A percentile compares a stretch with the other conserved stretches of the same genome.
phyloP scores from a whole-genome alignment of 2,797 vertebrate species.

The Manis javanica region DNA sequence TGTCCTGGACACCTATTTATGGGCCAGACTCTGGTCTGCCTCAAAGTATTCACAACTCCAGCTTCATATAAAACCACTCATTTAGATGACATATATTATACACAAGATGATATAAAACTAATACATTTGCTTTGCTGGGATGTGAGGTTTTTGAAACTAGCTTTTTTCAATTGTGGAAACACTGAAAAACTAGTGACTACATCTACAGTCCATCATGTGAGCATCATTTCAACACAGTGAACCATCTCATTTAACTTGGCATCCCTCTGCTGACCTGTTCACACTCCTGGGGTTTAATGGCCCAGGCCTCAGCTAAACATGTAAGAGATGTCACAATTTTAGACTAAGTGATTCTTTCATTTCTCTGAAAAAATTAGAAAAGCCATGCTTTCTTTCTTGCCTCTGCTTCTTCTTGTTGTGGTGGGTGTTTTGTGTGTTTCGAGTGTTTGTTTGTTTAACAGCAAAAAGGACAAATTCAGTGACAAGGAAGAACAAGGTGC shows the following conservation, averaged over 20 bases:
- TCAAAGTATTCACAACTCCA: constrained; percentile 49
- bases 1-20: neutral
- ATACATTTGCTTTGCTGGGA: constrained; percentile 35
- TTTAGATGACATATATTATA: neutral
- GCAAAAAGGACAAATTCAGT: neutral
- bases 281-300: neutral
- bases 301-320: neutral
- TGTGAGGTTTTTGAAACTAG: constrained; percentile 21
- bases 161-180: constrained; percentile 54
- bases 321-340: constrained; percentile 53
- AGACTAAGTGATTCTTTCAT: neutral
- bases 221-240: constrained; percentile 48
- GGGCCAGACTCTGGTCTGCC: neutral
- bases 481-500: neutral
- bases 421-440: neutral
- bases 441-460: constrained; percentile 47
- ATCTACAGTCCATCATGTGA: constrained; percentile 30
- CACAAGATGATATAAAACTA: constrained; percentile 26
- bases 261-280: constrained; percentile 14
- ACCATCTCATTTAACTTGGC: constrained; percentile 51
- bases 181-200: constrained; percentile 41
- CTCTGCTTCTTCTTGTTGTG: neutral
- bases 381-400: neutral
- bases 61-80: neutral
- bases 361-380: constrained; percentile 37